phyloP scores from a whole-genome alignment of 2,888 invertebrate genomes.

The Pristionchus fissidentatus region DNA sequence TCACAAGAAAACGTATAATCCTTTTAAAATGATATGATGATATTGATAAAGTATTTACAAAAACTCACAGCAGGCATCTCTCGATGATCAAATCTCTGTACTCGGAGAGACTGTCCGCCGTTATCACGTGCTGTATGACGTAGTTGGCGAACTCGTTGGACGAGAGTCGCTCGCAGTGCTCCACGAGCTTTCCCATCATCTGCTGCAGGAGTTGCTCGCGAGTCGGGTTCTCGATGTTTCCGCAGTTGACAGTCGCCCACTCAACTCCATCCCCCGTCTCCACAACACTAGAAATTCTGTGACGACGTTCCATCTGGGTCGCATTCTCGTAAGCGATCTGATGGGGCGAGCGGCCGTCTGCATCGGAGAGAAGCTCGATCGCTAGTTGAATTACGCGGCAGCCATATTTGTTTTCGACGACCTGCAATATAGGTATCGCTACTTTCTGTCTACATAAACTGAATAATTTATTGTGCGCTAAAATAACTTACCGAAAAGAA shows the following conservation, averaged over 20 bases:
- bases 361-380: conserved; percentile 64
- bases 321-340: background rate
- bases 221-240: background rate
- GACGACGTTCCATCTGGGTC: conserved; percentile 1
- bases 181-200: conserved; percentile 53
- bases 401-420: conserved; percentile 68
- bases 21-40: background rate
- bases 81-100: conserved; percentile 66
- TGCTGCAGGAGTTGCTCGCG: conserved; percentile 49
- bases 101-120: conserved; percentile 53
- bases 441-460: background rate
- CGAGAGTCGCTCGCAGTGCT: conserved; percentile 56
- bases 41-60: background rate
- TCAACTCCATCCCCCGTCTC: background rate
- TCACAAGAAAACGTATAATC: background rate
- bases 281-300: background rate
- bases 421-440: conserved; percentile 45
- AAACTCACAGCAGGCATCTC: conserved; percentile 62
- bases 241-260: conserved; percentile 22
- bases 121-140: conserved; percentile 69
- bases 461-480: background rate
- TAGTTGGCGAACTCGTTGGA: conserved; percentile 73
- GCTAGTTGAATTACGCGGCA: conserved; percentile 66
- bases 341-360: background rate
- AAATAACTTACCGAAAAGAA: conserved; percentile 39